Evolutionary conservation across 2,113 vertebrate species (phyloP).

Genomic region (Catharus fuscescens): DNA sequence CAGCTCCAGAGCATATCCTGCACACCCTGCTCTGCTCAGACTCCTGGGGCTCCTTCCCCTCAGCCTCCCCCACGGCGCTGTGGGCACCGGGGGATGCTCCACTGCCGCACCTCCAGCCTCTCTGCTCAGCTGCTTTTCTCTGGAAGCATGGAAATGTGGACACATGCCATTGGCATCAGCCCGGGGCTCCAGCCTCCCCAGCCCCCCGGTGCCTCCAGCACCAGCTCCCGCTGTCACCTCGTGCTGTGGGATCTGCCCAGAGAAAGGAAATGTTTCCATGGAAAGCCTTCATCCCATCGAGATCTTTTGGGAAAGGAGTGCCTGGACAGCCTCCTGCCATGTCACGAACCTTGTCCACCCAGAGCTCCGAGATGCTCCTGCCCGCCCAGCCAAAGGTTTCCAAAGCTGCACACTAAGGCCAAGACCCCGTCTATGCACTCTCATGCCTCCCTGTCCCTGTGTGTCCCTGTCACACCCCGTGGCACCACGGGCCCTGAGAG

Average conservation of each 20-base stretch:
- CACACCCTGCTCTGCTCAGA: rapidly evolving
- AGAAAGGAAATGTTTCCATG: background rate
- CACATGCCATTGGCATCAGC: rapidly evolving
- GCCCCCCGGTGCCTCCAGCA: background rate
- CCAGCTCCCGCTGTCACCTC: background rate
- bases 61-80: rapidly evolving
- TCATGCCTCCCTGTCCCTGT: background rate
- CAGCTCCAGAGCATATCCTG: rapidly evolving
- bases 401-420: constrained; percentile 29
- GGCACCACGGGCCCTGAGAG: background rate
- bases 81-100: rapidly evolving
- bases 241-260: background rate
- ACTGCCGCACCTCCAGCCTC: rapidly evolving
- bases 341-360: rapidly evolving
- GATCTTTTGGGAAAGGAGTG: background rate
- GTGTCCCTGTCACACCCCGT: background rate
- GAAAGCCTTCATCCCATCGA: background rate
- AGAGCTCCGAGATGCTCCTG: background rate
- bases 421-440: background rate
- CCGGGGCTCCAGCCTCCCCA: background rate
- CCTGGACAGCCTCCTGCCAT: rapidly evolving
- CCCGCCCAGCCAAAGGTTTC: constrained; percentile 34
- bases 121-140: background rate
- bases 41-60: background rate
- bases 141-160: background rate